Evolutionary conservation across 64 coral and sea anemone species (phyloP).

Genomic region (Montipora efflorescens): DNA sequence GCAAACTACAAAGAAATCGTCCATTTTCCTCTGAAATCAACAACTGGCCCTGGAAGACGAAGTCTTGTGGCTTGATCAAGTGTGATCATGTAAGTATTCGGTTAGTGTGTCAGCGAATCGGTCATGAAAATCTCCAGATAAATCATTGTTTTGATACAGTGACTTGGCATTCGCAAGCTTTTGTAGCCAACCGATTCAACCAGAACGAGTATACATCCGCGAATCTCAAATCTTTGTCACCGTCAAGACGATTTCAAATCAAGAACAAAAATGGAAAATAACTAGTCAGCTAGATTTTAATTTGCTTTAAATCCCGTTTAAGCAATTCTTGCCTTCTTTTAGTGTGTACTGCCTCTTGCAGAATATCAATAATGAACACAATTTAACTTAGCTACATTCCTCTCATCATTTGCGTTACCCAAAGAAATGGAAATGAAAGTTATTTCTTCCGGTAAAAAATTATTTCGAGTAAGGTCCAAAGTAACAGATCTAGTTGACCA

Average conservation of each 20-base stretch:
- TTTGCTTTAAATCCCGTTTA: neutral
- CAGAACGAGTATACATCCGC: neutral
- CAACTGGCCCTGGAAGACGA: slow-evolving; percentile 37
- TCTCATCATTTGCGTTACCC: neutral
- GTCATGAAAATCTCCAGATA: neutral
- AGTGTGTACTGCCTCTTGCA: slow-evolving; percentile 20
- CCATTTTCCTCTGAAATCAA: slow-evolving; percentile 16
- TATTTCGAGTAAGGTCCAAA: neutral
- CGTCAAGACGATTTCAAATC: neutral
- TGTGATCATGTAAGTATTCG: slow-evolving; percentile 37
- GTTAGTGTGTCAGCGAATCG: neutral
- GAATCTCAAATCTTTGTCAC: neutral
- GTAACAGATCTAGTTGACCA: neutral
- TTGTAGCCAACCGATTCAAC: neutral
- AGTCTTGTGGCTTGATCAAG: slow-evolving; percentile 11
- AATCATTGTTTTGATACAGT: slow-evolving; percentile 7
- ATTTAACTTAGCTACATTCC: slow-evolving; percentile 13
- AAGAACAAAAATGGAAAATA: neutral
- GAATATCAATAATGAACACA: neutral
- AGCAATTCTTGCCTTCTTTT: slow-evolving; percentile 4
- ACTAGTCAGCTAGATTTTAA: neutral
- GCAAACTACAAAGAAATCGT: slow-evolving; percentile 46
- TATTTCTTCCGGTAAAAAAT: neutral
- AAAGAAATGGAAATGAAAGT: neutral
- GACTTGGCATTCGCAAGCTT: neutral